These are phyloP conservation scores for Agraylea sexmaculata DNA, from an alignment of 1,140 invertebrate genomes.

Conservation along the genomic window DNA sequence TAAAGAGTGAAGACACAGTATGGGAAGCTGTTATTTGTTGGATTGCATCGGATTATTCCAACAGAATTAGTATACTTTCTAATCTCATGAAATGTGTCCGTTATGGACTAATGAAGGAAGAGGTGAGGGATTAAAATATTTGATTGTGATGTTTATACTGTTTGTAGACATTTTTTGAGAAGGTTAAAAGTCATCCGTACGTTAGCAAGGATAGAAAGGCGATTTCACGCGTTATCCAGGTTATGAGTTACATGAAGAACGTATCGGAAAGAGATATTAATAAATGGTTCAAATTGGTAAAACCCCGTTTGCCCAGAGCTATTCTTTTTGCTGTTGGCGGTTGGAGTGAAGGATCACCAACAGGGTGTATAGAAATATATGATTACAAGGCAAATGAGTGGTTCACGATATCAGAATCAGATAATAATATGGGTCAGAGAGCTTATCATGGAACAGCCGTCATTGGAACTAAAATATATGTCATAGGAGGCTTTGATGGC, in stretches of 20 bases:
- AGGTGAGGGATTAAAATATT: slow-evolving; percentile 31
- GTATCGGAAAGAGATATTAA: slow-evolving; percentile 41
- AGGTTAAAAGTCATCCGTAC: slow-evolving; percentile 50
- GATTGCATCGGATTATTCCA: slow-evolving; percentile 48
- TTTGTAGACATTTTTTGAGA: slow-evolving; percentile 43
- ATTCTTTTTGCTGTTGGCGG: slow-evolving; percentile 63
- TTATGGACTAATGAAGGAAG: slow-evolving; percentile 72
- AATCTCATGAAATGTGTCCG: slow-evolving; percentile 68
- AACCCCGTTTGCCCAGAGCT: slow-evolving; percentile 57
- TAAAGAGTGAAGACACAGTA: slow-evolving; percentile 44
- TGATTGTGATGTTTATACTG: slow-evolving; percentile 5
- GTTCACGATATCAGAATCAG: slow-evolving; percentile 46
- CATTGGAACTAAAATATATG: slow-evolving; percentile 57
- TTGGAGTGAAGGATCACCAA: slow-evolving; percentile 69
- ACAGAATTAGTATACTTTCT: slow-evolving; percentile 51
- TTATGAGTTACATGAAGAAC: slow-evolving; percentile 47
- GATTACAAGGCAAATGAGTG: slow-evolving; percentile 56
- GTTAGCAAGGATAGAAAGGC: slow-evolving; percentile 46
- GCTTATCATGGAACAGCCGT: slow-evolving; percentile 67
- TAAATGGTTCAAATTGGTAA: slow-evolving; percentile 47
- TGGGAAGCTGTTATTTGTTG: slow-evolving; percentile 46
- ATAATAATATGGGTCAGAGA: slow-evolving; percentile 45
- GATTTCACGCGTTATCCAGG: slow-evolving; percentile 49
- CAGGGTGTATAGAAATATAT: slow-evolving; percentile 66
- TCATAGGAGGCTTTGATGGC: slow-evolving; percentile 68